Conservation (phyloP, 1,140 invertebrate species). For the Lerema accius region DNA sequence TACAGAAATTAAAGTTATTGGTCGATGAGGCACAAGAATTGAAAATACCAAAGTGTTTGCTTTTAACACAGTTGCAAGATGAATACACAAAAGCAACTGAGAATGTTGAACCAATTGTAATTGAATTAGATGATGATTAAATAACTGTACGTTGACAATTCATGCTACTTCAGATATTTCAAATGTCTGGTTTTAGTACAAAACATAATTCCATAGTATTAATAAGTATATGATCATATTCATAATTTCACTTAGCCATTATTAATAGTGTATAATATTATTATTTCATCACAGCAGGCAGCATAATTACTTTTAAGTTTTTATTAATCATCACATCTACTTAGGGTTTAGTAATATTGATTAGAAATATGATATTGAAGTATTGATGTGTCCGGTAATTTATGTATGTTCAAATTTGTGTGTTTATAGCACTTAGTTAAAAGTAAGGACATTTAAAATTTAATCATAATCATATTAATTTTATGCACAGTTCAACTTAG, state of each 20-base stretch:
- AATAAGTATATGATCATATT: neutral
- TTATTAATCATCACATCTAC: slow-evolving; percentile 22
- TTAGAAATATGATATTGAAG: too few relatives aligned
- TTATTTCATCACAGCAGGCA: slow-evolving; percentile 14
- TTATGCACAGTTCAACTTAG: slow-evolving; percentile 23
- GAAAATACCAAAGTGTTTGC: slow-evolving; percentile 79
- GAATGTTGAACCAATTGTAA: slow-evolving; percentile 75
- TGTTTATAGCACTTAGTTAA: neutral
- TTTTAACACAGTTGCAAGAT: slow-evolving; percentile 69
- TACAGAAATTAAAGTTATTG: slow-evolving; percentile 85
- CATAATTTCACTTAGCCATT: slow-evolving; percentile 24
- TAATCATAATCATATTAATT: slow-evolving; percentile 21
- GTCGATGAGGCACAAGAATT: slow-evolving; percentile 77
- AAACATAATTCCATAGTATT: slow-evolving; percentile 36
- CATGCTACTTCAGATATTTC: slow-evolving; percentile 43
- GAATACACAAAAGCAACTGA: slow-evolving; percentile 71
- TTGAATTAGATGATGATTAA: slow-evolving; percentile 79
- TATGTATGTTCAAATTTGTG: slow-evolving; percentile 9
- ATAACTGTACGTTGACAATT: slow-evolving; percentile 8
- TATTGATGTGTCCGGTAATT: too few relatives aligned
- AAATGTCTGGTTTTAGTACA: slow-evolving; percentile 51
- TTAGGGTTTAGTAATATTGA: too few relatives aligned
- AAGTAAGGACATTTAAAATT: neutral
- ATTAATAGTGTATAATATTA: slow-evolving; percentile 8
- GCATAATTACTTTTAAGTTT: slow-evolving; percentile 1